phyloP scores from a whole-genome alignment of 2,113 vertebrate species.

The Oxyura jamaicensis region DNA sequence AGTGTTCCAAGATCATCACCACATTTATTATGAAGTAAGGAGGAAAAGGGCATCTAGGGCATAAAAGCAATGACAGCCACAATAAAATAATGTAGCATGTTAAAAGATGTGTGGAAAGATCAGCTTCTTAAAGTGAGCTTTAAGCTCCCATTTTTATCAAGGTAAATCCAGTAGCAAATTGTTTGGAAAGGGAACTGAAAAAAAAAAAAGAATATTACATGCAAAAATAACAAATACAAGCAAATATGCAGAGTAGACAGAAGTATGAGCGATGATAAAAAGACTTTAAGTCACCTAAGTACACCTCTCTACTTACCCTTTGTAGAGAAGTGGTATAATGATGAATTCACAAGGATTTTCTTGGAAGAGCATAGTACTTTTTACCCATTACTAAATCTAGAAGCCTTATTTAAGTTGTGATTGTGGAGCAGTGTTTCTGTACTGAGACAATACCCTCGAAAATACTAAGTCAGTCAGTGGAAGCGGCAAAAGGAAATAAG shows the following conservation, averaged over 20 bases:
- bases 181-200: neutral
- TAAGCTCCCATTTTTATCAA: neutral
- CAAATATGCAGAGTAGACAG: neutral
- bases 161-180: neutral
- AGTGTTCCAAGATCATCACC: constrained; percentile 34
- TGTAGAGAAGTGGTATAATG: constrained; percentile 39
- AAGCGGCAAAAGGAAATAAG: neutral
- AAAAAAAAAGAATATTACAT: neutral
- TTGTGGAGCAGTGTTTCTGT: neutral
- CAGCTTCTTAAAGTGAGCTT: neutral
- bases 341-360: constrained; percentile 46
- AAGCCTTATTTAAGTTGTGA: constrained; percentile 23
- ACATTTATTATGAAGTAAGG: neutral
- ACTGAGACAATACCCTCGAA: neutral
- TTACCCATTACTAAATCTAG: neutral
- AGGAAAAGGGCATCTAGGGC: neutral
- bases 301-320: constrained; percentile 49
- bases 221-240: neutral
- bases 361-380: constrained; percentile 49
- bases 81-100: neutral
- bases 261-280: neutral
- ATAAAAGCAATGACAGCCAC: neutral
- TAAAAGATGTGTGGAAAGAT: neutral
- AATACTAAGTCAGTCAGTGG: neutral
- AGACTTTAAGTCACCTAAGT: constrained; percentile 12